Conservation (phyloP, 1,140 invertebrate species). For the Theocolax elegans region DNA sequence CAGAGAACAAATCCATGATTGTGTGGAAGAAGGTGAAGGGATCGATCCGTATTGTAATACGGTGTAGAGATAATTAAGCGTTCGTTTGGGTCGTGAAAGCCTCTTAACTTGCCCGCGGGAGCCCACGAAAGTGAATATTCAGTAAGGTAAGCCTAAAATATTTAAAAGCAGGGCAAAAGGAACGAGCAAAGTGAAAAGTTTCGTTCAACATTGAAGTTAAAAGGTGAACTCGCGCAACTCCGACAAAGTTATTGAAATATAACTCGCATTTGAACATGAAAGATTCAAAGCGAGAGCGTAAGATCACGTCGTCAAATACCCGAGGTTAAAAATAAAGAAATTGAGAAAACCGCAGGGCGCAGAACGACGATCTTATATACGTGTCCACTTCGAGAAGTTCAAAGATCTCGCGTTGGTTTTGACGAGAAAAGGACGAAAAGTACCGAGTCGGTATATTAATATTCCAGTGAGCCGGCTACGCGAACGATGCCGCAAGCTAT, state of each 20-base stretch:
- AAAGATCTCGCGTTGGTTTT: constrained; percentile 29
- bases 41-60: too few relatives aligned
- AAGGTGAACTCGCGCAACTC: not conserved
- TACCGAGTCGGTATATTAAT: constrained; percentile 10
- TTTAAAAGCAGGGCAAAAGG: not conserved
- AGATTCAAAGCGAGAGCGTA: not conserved
- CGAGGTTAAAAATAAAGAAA: not conserved
- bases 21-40: too few relatives aligned
- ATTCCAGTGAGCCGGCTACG: constrained; percentile 13
- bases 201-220: not conserved
- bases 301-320: constrained; percentile 1
- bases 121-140: not conserved
- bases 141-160: not conserved
- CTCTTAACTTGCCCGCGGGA: not conserved
- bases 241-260: constrained; percentile 21
- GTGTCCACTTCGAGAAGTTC: constrained; percentile 7
- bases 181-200: not conserved
- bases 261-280: not conserved
- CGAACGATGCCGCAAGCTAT: constrained; percentile 18
- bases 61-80: too few relatives aligned
- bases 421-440: constrained; percentile 12
- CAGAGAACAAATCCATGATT: too few relatives aligned
- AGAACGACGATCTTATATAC: not conserved
- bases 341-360: not conserved
- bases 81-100: too few relatives aligned